Evolutionary conservation across 2,797 vertebrate genomes (phyloP), one percentile per base, ranked within the genome.

Genomic region (Nyctibius grandis): DNA sequence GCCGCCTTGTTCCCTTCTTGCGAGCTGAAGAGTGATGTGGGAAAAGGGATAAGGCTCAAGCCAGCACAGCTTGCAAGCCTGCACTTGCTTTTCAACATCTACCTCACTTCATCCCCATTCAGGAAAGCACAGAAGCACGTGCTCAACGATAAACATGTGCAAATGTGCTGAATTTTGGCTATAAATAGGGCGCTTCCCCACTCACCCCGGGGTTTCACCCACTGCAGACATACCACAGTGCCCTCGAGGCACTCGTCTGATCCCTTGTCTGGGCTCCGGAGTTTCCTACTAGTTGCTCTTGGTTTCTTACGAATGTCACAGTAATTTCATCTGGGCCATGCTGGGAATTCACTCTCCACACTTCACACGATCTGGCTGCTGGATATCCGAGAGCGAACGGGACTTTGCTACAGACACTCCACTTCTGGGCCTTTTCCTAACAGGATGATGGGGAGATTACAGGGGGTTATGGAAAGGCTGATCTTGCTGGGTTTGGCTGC

Each of bases 371-470:
- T 94, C 92, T 96, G 94, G 38, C 89, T 72, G 76, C 74, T 91
- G 82, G 92, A 78, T 80, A 89, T 53, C 76, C 1, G 11, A 89
- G 89, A 88, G 38, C 54, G 45, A 92, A 80, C 93, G 68, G 64
- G 72, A 57, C 92, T 89, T 91, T 34, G 75, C 5, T 82, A 60
- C 73, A 93, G 84, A 92, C 72, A 81, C 83, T 75, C 12, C 85
- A 84, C 61, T 91, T 85, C 68, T 64, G 59, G 88, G 91, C 64
- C 86, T 81, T 92, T 90, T 81, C 80, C 77, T 92, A 84, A 91
- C 93, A 90, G 94, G 93, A 95, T 92, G 94, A 93, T 93, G 93
- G 83, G 87, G 94, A 94, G 93, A 94, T 95, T 94, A 88, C 91
- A 84, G 83, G 78, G 93, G 79, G 93, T 91, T 95, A 86, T 31